Base-by-base conservation (phyloP, 2,888 invertebrate genomes). In the Pantelozetes paolii region DNA sequence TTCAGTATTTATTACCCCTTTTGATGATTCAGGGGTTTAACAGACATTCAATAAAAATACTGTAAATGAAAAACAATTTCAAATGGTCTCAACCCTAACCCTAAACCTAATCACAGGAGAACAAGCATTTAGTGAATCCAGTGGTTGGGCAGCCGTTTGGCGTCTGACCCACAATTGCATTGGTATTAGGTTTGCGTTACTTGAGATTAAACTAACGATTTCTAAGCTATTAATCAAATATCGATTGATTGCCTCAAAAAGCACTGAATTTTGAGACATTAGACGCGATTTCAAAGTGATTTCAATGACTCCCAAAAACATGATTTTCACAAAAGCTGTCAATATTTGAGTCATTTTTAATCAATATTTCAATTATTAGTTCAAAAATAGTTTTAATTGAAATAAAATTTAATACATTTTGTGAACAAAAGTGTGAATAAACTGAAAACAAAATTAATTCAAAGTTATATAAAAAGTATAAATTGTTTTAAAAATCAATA, bases 111-210 rank as follows among this genome's bases (percentile, higher is more conserved):
- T 74, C 76, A 5, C 28, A 73, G 0, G 28, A 42, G 0, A 50
- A 70, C 11, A 72, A 74, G 1, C 42, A 69, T 28, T n/a, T 20
- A 40, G 18, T 69, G 3, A 57, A 75, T 30, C 75, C 64, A 20
- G 64, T 71, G 30, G 50, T 77, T 0, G 76, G 62, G 40, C 67
- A 77, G 28, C 77, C 78, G 3, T 78, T 78, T 71, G 78, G 77
- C 13, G 71, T 73, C 1, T 77, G 78, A 13, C 77, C 77, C 73
- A 77, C 32, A 77, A 73, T 48, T 78, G 78, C 36, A 75, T 77
- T 15, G 78, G 78, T 0, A 76, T 73, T 40, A 40, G 77, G 5
- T 77, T 78, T 32, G 77, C 77, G 11, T 71, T 76, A 50, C 48
- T 78, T 2, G 77, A 77, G 70, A 76, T 75, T 9, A 78, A 78